Percentiles rank a stretch among this genome's conserved stretches.
These are phyloP conservation scores for Euura saliciscinereae DNA, from an alignment of 1,140 invertebrate genomes.

Conservation along the genomic window DNA sequence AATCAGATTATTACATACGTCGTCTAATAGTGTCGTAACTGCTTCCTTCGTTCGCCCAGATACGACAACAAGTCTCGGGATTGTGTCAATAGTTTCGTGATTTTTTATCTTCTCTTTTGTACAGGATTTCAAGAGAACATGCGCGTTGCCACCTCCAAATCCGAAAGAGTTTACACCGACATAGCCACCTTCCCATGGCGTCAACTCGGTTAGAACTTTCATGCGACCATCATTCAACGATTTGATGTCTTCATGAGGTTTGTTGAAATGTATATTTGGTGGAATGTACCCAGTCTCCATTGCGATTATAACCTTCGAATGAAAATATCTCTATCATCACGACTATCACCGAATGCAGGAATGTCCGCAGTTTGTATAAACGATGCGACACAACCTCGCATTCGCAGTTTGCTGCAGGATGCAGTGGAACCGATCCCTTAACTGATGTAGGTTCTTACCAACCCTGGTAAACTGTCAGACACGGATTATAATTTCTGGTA, in stretches of 20 bases:
- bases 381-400: neutral
- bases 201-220: conserved; percentile 72
- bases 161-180: conserved; percentile 83
- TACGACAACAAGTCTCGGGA: conserved; percentile 62
- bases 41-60: conserved; percentile 67
- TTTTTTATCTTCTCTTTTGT: conserved; percentile 56
- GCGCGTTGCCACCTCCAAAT: conserved; percentile 84
- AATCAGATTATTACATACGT: conserved; percentile 44
- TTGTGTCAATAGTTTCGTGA: conserved; percentile 58
- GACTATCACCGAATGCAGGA: too few relatives aligned
- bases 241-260: conserved; percentile 75
- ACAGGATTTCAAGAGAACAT: conserved; percentile 71
- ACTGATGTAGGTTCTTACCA: too few relatives aligned
- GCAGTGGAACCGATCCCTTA: too few relatives aligned
- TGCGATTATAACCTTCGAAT: conserved; percentile 54
- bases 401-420: neutral
- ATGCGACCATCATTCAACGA: conserved; percentile 74
- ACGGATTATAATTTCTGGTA: too few relatives aligned
- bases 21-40: conserved; percentile 69
- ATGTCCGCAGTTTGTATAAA: too few relatives aligned
- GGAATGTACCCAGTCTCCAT: conserved; percentile 77
- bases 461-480: too few relatives aligned
- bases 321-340: too few relatives aligned
- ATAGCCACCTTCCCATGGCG: conserved; percentile 63
- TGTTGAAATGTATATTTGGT: conserved; percentile 80